Percentiles rank a stretch among this genome's conserved stretches.
phyloP scores from a whole-genome alignment of 2,113 vertebrate species.

The Brachyhypopomus gauderio region DNA sequence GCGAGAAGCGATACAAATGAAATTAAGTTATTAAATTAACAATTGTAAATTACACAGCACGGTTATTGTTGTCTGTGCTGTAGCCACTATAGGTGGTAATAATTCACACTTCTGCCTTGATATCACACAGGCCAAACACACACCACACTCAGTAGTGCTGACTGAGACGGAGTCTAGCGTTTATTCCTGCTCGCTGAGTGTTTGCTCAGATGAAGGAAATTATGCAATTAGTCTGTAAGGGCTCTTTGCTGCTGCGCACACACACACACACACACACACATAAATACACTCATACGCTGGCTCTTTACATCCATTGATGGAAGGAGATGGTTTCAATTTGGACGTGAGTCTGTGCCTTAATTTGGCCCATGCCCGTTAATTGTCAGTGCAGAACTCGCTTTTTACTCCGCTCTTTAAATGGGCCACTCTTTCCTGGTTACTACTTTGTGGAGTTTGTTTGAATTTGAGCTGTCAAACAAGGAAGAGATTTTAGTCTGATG shows the following conservation, averaged over 20 bases:
- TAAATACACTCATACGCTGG: neutral
- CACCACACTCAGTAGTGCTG: neutral
- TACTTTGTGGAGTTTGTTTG: conserved; percentile 11
- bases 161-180: conserved; percentile 48
- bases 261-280: neutral
- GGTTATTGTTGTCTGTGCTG: neutral
- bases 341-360: neutral
- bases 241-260: conserved; percentile 37
- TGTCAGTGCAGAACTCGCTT: conserved; percentile 15
- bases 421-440: neutral
- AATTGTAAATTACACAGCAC: neutral
- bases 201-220: conserved; percentile 97
- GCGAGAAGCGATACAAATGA: neutral
- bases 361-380: conserved; percentile 8
- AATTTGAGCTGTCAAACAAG: conserved; percentile 8
- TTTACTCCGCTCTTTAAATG: neutral
- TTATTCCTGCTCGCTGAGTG: conserved; percentile 77
- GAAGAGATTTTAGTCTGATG: conserved; percentile 6
- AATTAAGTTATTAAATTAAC: neutral
- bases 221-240: conserved; percentile 90
- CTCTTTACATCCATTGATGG: neutral
- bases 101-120: neutral
- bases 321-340: conserved; percentile 35
- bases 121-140: conserved; percentile 33
- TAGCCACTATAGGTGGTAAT: neutral